phyloP scores from a whole-genome alignment of 2,797 vertebrate species.

The Pangasius djambal region DNA sequence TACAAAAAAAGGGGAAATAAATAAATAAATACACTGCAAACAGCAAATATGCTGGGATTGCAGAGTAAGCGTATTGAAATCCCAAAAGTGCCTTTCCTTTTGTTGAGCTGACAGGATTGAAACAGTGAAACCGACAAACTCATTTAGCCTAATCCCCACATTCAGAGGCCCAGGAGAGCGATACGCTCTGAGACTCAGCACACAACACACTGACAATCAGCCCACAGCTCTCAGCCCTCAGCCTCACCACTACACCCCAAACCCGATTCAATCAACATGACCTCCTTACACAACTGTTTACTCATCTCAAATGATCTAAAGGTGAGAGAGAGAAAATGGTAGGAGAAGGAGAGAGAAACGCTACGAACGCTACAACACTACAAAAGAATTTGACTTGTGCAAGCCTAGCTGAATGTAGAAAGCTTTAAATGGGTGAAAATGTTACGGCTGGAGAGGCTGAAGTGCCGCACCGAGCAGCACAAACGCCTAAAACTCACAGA shows the following conservation, averaged over 20 bases:
- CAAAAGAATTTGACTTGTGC: not conserved
- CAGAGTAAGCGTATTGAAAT: slow-evolving; percentile 58
- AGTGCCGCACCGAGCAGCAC: not conserved
- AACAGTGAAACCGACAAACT: slow-evolving; percentile 64
- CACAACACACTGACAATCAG: slow-evolving; percentile 26
- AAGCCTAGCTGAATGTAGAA: not conserved
- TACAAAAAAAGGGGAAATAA: slow-evolving; percentile 1
- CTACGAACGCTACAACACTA: not conserved
- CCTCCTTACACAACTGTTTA: slow-evolving; percentile 46
- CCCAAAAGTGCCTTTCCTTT: slow-evolving; percentile 62
- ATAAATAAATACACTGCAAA: slow-evolving; percentile 50
- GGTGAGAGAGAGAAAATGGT: not conserved
- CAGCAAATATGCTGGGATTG: slow-evolving; percentile 54
- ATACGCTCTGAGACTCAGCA: slow-evolving; percentile 35
- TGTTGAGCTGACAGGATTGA: slow-evolving; percentile 62
- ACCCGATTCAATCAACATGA: slow-evolving; percentile 51
- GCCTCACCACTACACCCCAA: slow-evolving; percentile 5
- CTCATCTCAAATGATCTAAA: slow-evolving; percentile 36
- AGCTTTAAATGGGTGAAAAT: not conserved
- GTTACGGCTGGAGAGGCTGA: not conserved
- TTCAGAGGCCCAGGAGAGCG: slow-evolving; percentile 49
- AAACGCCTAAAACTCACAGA: not conserved
- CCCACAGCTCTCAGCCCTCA: slow-evolving; percentile 24
- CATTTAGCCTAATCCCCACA: slow-evolving; percentile 62
- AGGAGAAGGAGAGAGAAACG: not conserved